These are phyloP conservation scores for Oxyteleia sp. DNA, from an alignment of 2,888 invertebrate genomes.

Conservation along the genomic window DNA sequence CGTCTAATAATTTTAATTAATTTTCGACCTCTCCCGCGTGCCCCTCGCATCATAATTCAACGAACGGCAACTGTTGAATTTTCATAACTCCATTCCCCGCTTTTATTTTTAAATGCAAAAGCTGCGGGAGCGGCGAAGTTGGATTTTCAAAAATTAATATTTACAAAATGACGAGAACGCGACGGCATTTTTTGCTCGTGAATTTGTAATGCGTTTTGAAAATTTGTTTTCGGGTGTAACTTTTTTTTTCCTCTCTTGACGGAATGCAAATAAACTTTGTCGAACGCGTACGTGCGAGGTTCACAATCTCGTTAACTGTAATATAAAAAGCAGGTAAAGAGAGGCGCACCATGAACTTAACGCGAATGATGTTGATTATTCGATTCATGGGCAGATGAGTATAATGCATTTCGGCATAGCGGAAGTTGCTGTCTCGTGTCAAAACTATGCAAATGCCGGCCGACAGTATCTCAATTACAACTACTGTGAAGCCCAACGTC, in stretches of 20 bases:
- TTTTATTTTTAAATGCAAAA: conserved; percentile 21
- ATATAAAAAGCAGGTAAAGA: conserved; percentile 62
- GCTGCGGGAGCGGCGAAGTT: not conserved
- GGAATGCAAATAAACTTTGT: conserved; percentile 47
- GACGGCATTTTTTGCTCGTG: not conserved
- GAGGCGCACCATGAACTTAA: conserved; percentile 60
- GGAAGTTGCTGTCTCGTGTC: conserved; percentile 70
- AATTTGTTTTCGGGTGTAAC: not conserved
- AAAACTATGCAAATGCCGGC: conserved; percentile 71
- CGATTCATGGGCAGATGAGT: conserved; percentile 70
- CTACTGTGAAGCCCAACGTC: conserved; percentile 60
- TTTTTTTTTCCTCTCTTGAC: conserved; percentile 24
- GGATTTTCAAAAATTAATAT: conserved; percentile 1
- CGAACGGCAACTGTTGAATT: conserved; percentile 38
- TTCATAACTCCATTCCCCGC: conserved; percentile 27
- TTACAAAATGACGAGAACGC: not conserved
- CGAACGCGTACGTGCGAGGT: conserved; percentile 40
- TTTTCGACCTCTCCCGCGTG: conserved; percentile 25
- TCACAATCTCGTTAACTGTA: conserved; percentile 62
- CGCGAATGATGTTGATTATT: conserved; percentile 72
- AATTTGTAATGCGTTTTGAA: conserved; percentile 12
- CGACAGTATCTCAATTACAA: conserved; percentile 72
- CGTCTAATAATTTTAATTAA: conserved; percentile 56
- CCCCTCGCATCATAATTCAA: not conserved
- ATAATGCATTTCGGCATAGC: conserved; percentile 70